Evolutionary conservation across 2,888 invertebrate genomes (phyloP), one percentile per base, ranked within the genome.

Genomic region (Spodoptera littoralis): DNA sequence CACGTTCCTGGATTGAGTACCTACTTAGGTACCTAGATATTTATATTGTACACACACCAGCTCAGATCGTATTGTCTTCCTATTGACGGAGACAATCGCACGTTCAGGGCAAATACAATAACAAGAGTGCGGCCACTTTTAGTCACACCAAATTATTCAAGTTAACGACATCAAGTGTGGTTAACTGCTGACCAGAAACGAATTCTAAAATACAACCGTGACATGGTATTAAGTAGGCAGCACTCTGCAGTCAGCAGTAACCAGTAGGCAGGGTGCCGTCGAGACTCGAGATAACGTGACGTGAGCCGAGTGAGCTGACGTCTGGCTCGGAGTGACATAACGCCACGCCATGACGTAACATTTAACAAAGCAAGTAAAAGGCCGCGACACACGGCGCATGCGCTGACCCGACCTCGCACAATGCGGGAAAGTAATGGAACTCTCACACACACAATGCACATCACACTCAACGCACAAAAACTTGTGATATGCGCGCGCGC

Each of bases 381-480:
- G 24, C 4, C 42, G 22, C 50, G 9, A 13, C 41, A n/a, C 11
- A 11, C 13, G 51, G 9, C 4, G 8, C n/a, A 1, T 24, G 0
- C 27, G 45, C 12, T 11, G 57, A 51, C 44, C 50, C 42, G 70
- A 70, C 65, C 56, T 54, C 46, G 8, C 45, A 58, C 73, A 53
- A 59, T 67, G 65, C 54, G 62, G 44, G 67, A 76, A 76, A 77
- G 64, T 74, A 53, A 60, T 13, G 50, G 41, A 54, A 9, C 2
- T 74, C 74, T 41, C 74, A 76, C 63, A 43, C 70, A 60, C 48
- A 70, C 72, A 70, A 71, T 70, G 56, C 54, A 9, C 18, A 51
- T 41, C 18, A 51, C 13, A 50, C 18, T 54, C 47, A 36, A 5
- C 51, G 2, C 30, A 53, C 45, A 67, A 67, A 44, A 67, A 55